Evolutionary conservation across 2,888 invertebrate species (phyloP).

Genomic region (Leistus spinibarbis): DNA sequence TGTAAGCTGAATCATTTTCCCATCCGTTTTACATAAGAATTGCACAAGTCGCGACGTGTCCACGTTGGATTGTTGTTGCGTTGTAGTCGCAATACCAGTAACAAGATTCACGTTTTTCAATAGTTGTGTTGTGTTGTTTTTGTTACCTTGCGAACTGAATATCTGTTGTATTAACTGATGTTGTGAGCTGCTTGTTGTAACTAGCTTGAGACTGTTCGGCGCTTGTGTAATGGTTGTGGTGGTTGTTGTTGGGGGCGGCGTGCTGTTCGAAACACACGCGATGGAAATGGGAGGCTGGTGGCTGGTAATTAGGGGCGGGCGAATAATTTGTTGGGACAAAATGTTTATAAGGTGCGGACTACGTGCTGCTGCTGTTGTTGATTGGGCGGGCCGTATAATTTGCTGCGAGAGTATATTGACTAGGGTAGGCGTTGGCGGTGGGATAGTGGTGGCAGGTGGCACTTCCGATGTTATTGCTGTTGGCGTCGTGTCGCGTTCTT

Average conservation of each 20-base stretch:
- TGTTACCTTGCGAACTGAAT: constrained; percentile 31
- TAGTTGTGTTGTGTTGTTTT: constrained; percentile 45
- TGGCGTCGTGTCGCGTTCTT: constrained; percentile 25
- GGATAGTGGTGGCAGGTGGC: constrained; percentile 46
- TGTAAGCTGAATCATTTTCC: constrained; percentile 34
- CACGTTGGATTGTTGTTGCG: constrained; percentile 7
- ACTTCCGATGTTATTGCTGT: not conserved
- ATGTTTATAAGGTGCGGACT: constrained; percentile 54
- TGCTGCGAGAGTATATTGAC: constrained; percentile 63
- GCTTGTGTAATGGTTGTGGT: constrained; percentile 43
- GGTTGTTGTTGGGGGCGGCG: constrained; percentile 41
- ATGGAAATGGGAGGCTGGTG: constrained; percentile 40
- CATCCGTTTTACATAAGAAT: constrained; percentile 35
- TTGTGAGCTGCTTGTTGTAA: constrained; percentile 28
- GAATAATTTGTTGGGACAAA: constrained; percentile 55
- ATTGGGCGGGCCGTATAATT: constrained; percentile 54
- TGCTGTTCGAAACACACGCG: constrained; percentile 9
- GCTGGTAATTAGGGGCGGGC: constrained; percentile 52
- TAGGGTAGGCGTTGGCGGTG: constrained; percentile 54
- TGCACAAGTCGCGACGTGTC: constrained; percentile 32
- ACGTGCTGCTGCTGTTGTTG: constrained; percentile 47
- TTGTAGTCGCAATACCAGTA: constrained; percentile 54
- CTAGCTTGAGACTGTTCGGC: constrained; percentile 28
- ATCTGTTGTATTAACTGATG: constrained; percentile 25
- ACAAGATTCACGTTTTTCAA: constrained; percentile 61